These are phyloP conservation scores for Hydrozoanthus tunicans DNA, from an alignment of 64 coral and sea anemone genomes.

Conservation along the genomic window DNA sequence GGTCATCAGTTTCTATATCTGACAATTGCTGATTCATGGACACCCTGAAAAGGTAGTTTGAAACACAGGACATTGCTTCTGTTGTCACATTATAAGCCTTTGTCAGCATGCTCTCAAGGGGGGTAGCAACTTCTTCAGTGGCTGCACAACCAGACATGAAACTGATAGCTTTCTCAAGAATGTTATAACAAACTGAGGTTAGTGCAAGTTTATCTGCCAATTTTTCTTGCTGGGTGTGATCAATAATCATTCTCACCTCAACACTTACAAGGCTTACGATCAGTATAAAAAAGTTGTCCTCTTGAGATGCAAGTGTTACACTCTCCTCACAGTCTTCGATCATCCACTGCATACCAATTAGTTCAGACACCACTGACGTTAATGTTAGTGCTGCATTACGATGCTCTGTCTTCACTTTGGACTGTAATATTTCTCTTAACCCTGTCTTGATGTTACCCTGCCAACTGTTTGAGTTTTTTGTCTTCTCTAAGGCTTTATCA, in stretches of 20 bases:
- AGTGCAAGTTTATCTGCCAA: conserved; percentile 46
- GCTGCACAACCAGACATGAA: conserved; percentile 55
- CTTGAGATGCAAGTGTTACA: background rate
- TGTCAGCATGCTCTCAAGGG: conserved; percentile 9
- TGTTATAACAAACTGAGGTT: conserved; percentile 73
- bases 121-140: background rate
- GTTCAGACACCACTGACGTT: conserved; percentile 14
- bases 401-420: conserved; percentile 41
- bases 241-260: conserved; percentile 84
- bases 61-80: conserved; percentile 70
- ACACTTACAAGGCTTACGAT: conserved; percentile 61
- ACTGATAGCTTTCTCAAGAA: conserved; percentile 84
- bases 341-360: conserved; percentile 62
- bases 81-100: conserved; percentile 65
- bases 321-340: background rate
- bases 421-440: conserved; percentile 60
- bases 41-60: conserved; percentile 53
- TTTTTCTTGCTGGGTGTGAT: conserved; percentile 53
- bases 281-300: conserved; percentile 62
- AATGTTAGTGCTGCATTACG: conserved; percentile 41
- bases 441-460: conserved; percentile 46
- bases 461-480: background rate
- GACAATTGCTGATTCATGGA: conserved; percentile 38
- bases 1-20: background rate
- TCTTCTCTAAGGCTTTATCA: conserved; percentile 12